Evolutionary conservation across 2,113 vertebrate species (phyloP).

Genomic region (Prionailurus bengalensis): DNA sequence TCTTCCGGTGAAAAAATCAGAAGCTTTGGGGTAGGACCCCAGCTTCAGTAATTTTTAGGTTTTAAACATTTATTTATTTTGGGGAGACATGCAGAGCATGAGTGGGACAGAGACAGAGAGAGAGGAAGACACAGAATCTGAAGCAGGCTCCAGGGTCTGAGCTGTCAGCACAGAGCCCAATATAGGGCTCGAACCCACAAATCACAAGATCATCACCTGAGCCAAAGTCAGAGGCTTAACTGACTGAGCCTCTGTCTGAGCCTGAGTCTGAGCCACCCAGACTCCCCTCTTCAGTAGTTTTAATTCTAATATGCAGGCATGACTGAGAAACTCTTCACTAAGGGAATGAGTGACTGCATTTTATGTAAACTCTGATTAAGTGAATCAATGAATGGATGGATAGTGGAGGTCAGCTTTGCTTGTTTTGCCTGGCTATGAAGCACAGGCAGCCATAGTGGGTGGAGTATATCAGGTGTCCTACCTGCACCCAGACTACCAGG

Average conservation of each 20-base stretch:
- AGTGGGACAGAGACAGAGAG: too few species aligned
- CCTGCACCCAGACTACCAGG: background rate
- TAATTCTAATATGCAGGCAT: conserved; percentile 11
- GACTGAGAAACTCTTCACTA: background rate
- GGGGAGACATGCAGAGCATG: too few species aligned
- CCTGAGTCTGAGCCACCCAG: too few species aligned
- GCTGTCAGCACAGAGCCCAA: too few species aligned
- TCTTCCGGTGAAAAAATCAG: background rate
- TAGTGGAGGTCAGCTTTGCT: background rate
- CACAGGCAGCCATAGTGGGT: background rate
- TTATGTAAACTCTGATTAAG: background rate
- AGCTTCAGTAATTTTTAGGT: background rate
- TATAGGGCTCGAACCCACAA: too few species aligned
- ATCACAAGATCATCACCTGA: too few species aligned
- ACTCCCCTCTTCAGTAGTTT: background rate
- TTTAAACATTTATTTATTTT: too few species aligned
- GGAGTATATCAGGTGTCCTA: background rate
- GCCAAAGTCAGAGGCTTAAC: too few species aligned
- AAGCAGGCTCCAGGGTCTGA: too few species aligned
- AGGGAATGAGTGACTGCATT: conserved; percentile 8
- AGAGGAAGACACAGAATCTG: too few species aligned
- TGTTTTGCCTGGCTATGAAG: background rate
- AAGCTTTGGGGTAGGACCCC: background rate
- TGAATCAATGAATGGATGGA: background rate
- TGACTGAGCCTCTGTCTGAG: too few species aligned